phyloP scores from a whole-genome alignment of 2,797 vertebrate genomes.

The Neopelma chrysocephalum region DNA sequence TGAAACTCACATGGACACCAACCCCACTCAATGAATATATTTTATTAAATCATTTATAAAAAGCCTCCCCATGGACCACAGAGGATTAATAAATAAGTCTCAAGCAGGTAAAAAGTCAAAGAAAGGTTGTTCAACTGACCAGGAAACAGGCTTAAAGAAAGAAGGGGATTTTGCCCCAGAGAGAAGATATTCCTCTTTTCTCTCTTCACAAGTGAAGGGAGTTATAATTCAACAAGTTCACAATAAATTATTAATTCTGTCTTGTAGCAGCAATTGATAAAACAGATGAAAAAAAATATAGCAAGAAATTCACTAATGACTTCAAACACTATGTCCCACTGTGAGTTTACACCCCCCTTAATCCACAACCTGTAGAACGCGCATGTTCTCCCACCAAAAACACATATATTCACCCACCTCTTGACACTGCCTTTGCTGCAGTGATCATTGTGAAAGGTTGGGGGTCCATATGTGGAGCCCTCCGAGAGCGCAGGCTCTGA shows the following conservation, averaged over 20 bases:
- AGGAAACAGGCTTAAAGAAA: not conserved
- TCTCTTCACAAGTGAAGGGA: not conserved
- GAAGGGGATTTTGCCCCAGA: not conserved
- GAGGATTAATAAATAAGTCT: constrained; percentile 16
- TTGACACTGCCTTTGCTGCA: not conserved
- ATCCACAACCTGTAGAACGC: not conserved
- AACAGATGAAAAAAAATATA: not conserved
- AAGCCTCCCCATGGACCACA: not conserved
- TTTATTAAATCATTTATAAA: constrained; percentile 1
- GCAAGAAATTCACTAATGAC: not conserved
- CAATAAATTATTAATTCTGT: constrained; percentile 17
- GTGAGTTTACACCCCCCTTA: not conserved
- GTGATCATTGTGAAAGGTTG: not conserved
- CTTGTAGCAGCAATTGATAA: constrained; percentile 24
- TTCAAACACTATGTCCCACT: not conserved
- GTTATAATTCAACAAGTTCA: constrained; percentile 19
- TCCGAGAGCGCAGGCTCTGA: not conserved
- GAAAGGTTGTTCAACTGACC: not conserved
- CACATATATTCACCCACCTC: not conserved
- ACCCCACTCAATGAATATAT: not conserved
- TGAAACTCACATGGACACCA: not conserved
- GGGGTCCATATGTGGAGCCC: not conserved
- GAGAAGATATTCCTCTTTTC: not conserved
- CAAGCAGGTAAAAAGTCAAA: not conserved
- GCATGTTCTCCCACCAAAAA: not conserved